Conservation (phyloP, 2,888 invertebrate genomes). For the Ochropleura leucogaster region DNA sequence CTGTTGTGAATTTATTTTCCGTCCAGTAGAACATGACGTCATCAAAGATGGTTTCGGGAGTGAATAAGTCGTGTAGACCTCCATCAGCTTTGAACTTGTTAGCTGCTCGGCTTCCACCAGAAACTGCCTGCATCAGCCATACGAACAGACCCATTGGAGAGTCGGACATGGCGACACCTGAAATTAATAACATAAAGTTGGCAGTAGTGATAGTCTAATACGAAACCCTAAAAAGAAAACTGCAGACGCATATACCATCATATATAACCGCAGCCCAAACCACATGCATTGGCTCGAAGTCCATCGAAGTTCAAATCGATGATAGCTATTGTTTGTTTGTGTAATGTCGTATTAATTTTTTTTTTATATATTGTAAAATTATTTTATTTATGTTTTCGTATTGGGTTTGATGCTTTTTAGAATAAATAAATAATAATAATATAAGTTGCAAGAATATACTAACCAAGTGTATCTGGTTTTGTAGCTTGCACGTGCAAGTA, state of each 20-base stretch:
- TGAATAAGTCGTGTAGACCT: constrained; percentile 43
- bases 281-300: too few species aligned
- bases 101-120: constrained; percentile 18
- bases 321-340: too few species aligned
- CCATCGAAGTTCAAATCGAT: too few species aligned
- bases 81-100: constrained; percentile 34
- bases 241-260: too few species aligned
- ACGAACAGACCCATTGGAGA: constrained; percentile 56
- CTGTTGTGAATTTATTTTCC: constrained; percentile 38
- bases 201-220: too few species aligned
- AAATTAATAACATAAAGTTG: background rate
- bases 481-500: constrained; percentile 61
- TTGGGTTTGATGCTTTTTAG: too few species aligned
- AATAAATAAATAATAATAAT: too few species aligned
- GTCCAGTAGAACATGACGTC: constrained; percentile 59
- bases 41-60: constrained; percentile 53
- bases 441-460: background rate
- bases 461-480: constrained; percentile 64
- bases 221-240: too few species aligned
- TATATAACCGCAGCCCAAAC: too few species aligned
- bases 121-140: constrained; percentile 53
- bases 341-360: too few species aligned
- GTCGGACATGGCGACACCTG: constrained; percentile 55
- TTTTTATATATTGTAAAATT: too few species aligned
- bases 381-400: too few species aligned